Percentiles rank a stretch among this genome's conserved stretches.
Conservation (phyloP, 2,888 invertebrate species). For the Hofmannophila pseudospretella region DNA sequence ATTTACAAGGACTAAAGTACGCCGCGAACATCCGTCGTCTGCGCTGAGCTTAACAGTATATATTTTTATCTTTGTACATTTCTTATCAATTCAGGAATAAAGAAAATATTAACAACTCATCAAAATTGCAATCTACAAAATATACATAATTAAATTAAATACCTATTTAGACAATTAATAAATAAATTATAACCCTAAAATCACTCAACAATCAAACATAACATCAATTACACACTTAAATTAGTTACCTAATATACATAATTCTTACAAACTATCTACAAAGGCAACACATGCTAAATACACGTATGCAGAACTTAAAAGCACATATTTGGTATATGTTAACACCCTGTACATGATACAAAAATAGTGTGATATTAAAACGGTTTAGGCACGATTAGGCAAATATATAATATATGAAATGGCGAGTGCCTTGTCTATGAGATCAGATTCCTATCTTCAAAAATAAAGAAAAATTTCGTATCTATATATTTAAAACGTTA, state of each 20-base stretch:
- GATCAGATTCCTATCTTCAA: constrained; percentile 48
- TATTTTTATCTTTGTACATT: constrained; percentile 39
- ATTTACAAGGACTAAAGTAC: no score
- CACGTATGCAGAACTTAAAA: constrained; percentile 60
- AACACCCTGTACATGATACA: constrained; percentile 75
- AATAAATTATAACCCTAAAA: constrained; percentile 41
- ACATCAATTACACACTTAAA: constrained; percentile 8
- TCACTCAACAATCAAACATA: constrained; percentile 28
- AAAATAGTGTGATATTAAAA: constrained; percentile 60
- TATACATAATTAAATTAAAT: constrained; percentile 3
- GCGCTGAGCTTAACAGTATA: no score
- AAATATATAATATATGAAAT: constrained; percentile 38
- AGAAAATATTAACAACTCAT: constrained; percentile 4
- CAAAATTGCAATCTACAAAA: no score
- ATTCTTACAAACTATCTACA: constrained; percentile 34
- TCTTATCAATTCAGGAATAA: constrained; percentile 20
- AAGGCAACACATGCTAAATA: constrained; percentile 68
- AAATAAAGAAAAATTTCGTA: constrained; percentile 6
- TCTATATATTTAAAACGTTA: constrained; percentile 1
- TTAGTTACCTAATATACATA: constrained; percentile 9
- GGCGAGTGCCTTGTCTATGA: constrained; percentile 55
- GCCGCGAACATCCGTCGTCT: no score
- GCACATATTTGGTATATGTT: constrained; percentile 74
- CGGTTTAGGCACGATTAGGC: constrained; percentile 65
- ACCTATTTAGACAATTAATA: no score